Conservation (phyloP, 2,888 invertebrate genomes). For the Zaprionus lineosus region DNA sequence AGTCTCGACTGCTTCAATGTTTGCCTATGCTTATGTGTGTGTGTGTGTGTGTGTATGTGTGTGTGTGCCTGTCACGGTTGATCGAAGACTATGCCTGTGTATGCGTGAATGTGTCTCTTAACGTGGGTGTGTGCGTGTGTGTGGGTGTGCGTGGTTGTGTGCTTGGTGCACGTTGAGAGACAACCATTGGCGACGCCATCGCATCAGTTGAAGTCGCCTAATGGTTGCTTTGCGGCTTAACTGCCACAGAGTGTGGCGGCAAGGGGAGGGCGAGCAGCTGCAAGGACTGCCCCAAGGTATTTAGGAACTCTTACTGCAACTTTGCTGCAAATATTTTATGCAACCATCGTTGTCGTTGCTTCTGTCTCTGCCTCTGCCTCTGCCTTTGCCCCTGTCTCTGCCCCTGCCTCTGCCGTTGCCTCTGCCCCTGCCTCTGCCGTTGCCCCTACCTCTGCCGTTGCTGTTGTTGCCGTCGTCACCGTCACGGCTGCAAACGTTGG, state of each 20-base stretch:
- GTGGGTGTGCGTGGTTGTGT: conserved; percentile 14
- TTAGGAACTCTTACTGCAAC: conserved; percentile 40
- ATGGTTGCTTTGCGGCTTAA: conserved; percentile 76
- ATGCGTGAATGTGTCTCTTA: conserved; percentile 5
- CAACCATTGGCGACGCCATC: conserved; percentile 58
- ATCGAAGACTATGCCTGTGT: too few species aligned
- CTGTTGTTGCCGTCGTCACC: conserved; percentile 10
- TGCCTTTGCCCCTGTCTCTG: too few species aligned
- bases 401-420: too few species aligned
- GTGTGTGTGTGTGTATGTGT: conserved; percentile 17
- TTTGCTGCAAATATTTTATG: conserved; percentile 43
- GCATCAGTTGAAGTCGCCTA: conserved; percentile 65
- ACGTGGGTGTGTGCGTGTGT: conserved; percentile 7
- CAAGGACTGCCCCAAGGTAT: conserved; percentile 43
- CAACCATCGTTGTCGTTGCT: conserved; percentile 21
- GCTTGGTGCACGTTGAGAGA: conserved; percentile 51
- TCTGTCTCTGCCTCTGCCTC: too few species aligned
- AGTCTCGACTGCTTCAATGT: conserved; percentile 6
- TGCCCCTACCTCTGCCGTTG: too few species aligned
- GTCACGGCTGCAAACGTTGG: conserved; percentile 30
- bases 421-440: too few species aligned
- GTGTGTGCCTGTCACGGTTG: too few species aligned
- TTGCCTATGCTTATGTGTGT: background rate
- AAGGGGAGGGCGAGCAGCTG: background rate
- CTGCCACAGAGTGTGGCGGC: conserved; percentile 21